Percentiles rank a stretch among this genome's conserved stretches.
Evolutionary conservation across 2,797 vertebrate genomes (phyloP).

Genomic region (Triplophysa yarkandensis): DNA sequence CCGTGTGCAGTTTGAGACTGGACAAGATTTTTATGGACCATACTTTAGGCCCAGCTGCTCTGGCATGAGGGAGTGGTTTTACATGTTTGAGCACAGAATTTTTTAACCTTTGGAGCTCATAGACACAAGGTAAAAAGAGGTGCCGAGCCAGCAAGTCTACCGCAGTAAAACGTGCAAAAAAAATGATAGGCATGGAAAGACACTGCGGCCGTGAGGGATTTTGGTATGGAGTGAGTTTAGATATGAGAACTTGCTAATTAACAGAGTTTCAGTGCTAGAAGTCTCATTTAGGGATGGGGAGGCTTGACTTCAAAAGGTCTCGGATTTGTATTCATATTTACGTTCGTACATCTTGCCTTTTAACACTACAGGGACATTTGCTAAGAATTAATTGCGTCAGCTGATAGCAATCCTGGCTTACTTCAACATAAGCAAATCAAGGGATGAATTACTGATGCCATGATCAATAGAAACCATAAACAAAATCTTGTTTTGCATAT

Average conservation of each 20-base stretch:
- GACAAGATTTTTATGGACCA: conserved; percentile 18
- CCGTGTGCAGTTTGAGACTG: background rate
- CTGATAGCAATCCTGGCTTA: background rate
- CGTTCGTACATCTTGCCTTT: background rate
- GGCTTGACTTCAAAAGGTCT: background rate
- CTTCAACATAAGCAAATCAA: background rate
- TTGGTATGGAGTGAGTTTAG: background rate
- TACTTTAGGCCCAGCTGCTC: conserved; percentile 5
- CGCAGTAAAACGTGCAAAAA: background rate
- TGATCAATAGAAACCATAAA: background rate
- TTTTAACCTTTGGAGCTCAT: conserved; percentile 7
- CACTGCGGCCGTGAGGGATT: background rate
- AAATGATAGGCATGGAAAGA: background rate
- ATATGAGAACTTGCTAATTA: background rate
- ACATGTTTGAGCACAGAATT: background rate
- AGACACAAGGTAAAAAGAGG: conserved; percentile 2
- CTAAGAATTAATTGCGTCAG: background rate
- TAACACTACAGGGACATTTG: background rate
- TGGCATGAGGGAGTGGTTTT: background rate
- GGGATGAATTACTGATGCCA: background rate
- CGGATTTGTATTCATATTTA: background rate
- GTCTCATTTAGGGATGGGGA: background rate
- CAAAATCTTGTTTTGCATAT: background rate
- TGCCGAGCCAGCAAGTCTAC: background rate
- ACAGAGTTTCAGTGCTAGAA: background rate